Percentiles rank a stretch among this genome's conserved stretches.
These are phyloP conservation scores for Ispidina lecontei DNA, from an alignment of 2,797 vertebrate genomes.

Conservation along the genomic window DNA sequence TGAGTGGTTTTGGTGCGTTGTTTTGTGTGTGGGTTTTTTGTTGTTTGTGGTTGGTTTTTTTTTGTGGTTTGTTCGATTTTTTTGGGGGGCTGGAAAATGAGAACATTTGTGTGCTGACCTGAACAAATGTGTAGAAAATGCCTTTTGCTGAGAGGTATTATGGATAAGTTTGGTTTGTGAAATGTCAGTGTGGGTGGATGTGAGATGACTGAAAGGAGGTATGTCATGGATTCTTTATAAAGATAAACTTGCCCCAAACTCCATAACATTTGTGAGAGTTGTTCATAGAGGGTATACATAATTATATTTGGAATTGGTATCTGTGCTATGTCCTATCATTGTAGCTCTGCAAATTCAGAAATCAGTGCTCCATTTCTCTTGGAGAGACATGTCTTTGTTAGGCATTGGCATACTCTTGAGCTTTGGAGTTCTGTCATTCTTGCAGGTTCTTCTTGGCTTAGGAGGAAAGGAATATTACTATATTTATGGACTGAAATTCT, in stretches of 20 bases:
- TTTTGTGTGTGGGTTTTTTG: neutral
- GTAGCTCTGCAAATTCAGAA: neutral
- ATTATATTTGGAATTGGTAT: slow-evolving; percentile 10
- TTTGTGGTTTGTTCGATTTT: neutral
- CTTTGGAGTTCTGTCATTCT: neutral
- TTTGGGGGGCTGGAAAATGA: slow-evolving; percentile 44
- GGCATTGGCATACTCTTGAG: neutral
- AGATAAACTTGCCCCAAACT: slow-evolving; percentile 55
- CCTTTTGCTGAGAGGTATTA: slow-evolving; percentile 49
- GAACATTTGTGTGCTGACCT: slow-evolving; percentile 72
- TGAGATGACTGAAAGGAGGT: slow-evolving; percentile 62
- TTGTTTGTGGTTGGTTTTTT: neutral
- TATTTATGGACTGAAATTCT: neutral
- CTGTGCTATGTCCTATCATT: neutral
- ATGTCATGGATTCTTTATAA: slow-evolving; percentile 67
- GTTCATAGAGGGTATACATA: slow-evolving; percentile 65
- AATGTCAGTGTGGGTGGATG: slow-evolving; percentile 75
- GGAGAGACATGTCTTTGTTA: neutral
- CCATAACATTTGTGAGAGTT: slow-evolving; percentile 52
- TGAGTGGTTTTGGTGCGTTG: neutral
- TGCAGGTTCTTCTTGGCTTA: neutral
- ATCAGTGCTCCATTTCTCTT: neutral
- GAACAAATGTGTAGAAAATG: slow-evolving; percentile 71
- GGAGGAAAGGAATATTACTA: neutral
- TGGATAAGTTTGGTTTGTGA: slow-evolving; percentile 53